Evolutionary conservation across 2,888 invertebrate genomes (phyloP).

Genomic region (Tyria jacobaeae): DNA sequence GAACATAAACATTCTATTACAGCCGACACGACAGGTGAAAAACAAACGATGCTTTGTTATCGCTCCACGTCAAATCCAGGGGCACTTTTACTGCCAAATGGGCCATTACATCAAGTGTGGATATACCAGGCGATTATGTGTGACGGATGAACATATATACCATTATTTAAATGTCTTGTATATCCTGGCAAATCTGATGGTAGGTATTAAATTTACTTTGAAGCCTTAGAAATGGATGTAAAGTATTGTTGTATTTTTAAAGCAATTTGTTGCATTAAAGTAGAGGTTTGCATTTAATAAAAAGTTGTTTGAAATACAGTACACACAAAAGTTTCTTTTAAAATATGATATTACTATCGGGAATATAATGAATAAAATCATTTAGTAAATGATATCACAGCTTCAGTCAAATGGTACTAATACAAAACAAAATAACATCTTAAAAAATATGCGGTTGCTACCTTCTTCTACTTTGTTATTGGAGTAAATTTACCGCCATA

Average conservation of each 20-base stretch:
- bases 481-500: too few relatives aligned
- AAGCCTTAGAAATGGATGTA: neutral
- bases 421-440: too few relatives aligned
- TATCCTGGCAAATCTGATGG: constrained; percentile 11
- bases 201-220: constrained; percentile 2
- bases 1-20: constrained; percentile 39
- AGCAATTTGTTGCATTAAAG: neutral
- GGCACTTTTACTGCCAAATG: constrained; percentile 61
- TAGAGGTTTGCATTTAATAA: neutral
- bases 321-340: too few relatives aligned
- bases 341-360: too few relatives aligned
- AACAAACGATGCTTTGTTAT: constrained; percentile 54
- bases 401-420: too few relatives aligned
- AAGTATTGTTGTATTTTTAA: neutral
- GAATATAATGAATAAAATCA: too few relatives aligned
- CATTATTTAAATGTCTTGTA: constrained; percentile 30
- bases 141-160: constrained; percentile 48
- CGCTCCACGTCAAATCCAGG: constrained; percentile 64
- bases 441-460: too few relatives aligned
- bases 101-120: constrained; percentile 57
- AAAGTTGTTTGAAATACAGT: too few relatives aligned
- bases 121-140: constrained; percentile 51
- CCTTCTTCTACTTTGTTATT: too few relatives aligned
- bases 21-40: constrained; percentile 43
- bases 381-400: too few relatives aligned